Conservation (phyloP, 2,888 invertebrate genomes). For the Pseudococcus jackbeardsleyi region DNA sequence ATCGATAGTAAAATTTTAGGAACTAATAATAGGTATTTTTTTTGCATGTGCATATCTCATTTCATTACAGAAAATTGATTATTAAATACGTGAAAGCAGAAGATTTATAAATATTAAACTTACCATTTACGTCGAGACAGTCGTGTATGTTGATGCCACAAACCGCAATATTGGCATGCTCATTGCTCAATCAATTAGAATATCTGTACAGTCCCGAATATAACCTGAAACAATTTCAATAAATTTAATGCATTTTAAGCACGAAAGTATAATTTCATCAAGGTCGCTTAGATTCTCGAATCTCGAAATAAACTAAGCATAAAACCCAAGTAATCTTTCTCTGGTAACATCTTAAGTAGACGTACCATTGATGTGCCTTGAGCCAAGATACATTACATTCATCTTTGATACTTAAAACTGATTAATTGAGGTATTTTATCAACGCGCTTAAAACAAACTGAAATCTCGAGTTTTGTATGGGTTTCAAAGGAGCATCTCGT, state of each 20-base stretch:
- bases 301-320: background rate
- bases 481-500: background rate
- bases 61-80: no score
- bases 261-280: background rate
- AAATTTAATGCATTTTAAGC: background rate
- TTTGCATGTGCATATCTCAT: no score
- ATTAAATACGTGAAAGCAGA: no score
- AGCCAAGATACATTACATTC: background rate
- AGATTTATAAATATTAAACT: no score
- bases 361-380: background rate
- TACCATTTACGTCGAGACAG: no score
- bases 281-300: background rate
- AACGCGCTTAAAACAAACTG: background rate
- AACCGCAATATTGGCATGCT: no score
- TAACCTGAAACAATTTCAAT: no score
- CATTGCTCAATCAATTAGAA: no score
- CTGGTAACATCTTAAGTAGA: background rate
- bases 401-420: background rate
- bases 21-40: background rate
- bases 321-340: background rate
- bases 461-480: constrained; percentile 18
- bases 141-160: no score
- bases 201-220: no score
- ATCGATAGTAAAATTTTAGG: background rate
- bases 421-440: background rate